Base-by-base conservation (phyloP, 2,113 vertebrate genomes). In the Larimichthys crocea region DNA sequence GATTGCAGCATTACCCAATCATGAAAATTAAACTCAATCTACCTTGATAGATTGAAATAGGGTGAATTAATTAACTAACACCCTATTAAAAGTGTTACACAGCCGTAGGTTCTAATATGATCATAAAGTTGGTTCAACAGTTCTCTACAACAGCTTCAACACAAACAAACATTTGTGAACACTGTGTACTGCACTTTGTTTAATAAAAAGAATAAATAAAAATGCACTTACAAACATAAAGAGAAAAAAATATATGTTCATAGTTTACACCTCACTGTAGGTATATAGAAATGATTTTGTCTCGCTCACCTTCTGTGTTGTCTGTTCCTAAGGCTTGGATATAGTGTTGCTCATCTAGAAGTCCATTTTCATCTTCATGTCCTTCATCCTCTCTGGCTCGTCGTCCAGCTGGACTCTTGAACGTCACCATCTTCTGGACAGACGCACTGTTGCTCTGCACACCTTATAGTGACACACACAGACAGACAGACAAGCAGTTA, bases 301-400 rank as follows among this genome's bases (percentile, higher is more conserved):
- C 12, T 31, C 4, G n/a, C 57, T 79, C 94, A 99, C 98, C 97
- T 95, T 95, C 92, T 74, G 85, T 5, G 1, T 67, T 57, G 31
- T 91, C 91, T 74, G 88, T 65, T 77, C 96, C 97, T 31, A 99
- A 92, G 79, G 94, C 92, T 49, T 96, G 93, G 83, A 98, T 86
- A 46, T 99, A 99, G 53, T 91, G 86, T 87, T 96, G 93, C 88
- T 99, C 96, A 90, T 95, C 94, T 8, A 96, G 90, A 55, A 90
- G 61, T 52, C 96, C 96, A 3, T 94, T 88, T 48, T 94, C 92
- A 56, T 82, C 83, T n/a, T 92, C 94, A 3, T 88, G 92, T 12
- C 90, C 87, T 31, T 87, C 42, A 0, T 89, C 86, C 68, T 74
- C 67, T 76, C 6, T 44, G 74, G 8, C 40, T 91, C 72, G 46